Evolutionary conservation across 2,888 invertebrate species (phyloP), one percentile per base, ranked within the genome.

Genomic region (Lasioglossum marginatum): DNA sequence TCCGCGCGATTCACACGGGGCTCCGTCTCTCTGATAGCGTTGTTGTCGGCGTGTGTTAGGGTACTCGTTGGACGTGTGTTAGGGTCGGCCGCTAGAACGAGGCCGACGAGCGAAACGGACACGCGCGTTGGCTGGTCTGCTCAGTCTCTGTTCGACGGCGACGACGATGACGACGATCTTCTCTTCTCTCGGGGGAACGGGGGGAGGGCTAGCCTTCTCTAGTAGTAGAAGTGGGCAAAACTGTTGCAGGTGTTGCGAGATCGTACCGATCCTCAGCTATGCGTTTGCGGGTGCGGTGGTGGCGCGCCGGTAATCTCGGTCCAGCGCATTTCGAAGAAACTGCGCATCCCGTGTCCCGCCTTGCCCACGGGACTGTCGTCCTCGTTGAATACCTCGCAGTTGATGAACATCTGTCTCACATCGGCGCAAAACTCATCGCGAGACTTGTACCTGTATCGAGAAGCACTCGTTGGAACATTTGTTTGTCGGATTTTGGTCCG

Each of bases 361-460:
- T 98, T 98, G 3, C 99, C 99, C 70, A 99, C 99, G 0, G 99
- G 99, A 91, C 99, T 99, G 95, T 99, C 99, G 95, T 99, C 99
- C 95, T 99, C 99, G 95, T 99, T 99, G 96, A 99, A 99, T 79
- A 98, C 98, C 95, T 99, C 99, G 95, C 99, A 99, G 96, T 99
- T 99, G 95, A 98, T 98, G 96, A 99, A 99, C 93, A 99, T 99
- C 91, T 99, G 97, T 14, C 98, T 97, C 34, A 99, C 98, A 96
- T 99, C 99, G 3, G 97, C 96, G 84, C 98, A 98, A 96, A 99
- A 99, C 90, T 99, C 99, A 88, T 98, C 98, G 87, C 97, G 97
- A 87, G 97, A 97, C 96, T 98, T 99, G 96, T 99, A 99, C 90
- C 99, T 99, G 96, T 84, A 90, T 89, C 85, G 89, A 88, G 87